Evolutionary conservation across 2,113 vertebrate species (phyloP).

Genomic region (Microcebus murinus): DNA sequence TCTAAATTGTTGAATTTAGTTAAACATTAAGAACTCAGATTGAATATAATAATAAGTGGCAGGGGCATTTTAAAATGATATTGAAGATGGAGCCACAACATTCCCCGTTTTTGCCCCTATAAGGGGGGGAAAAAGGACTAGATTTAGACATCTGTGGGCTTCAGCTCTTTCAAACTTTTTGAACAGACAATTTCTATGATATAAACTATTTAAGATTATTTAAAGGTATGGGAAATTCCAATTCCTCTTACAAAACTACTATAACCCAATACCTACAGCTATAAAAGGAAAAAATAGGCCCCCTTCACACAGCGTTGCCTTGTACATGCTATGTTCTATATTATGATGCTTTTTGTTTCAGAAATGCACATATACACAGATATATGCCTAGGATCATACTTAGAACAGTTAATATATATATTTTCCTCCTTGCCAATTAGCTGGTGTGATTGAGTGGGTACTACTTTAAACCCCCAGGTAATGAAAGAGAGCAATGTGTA

Average conservation of each 20-base stretch:
- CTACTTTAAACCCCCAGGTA: not conserved
- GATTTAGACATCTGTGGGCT: not conserved
- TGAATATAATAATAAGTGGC: not conserved
- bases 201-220: not conserved
- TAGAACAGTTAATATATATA: not conserved
- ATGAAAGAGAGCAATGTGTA: not conserved
- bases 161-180: not conserved
- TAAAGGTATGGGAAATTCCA: not conserved
- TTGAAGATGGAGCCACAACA: not conserved
- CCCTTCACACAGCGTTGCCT: too few relatives aligned
- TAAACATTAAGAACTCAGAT: not conserved
- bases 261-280: not conserved
- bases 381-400: too few relatives aligned
- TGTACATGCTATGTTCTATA: not conserved
- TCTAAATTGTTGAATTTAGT: not conserved
- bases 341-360: not conserved
- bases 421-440: not conserved
- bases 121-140: not conserved
- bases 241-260: too few relatives aligned
- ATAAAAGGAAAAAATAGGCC: not conserved
- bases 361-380: not conserved
- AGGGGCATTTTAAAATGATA: not conserved
- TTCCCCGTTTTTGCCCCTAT: too few relatives aligned
- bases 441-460: not conserved
- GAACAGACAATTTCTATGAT: not conserved